Base-by-base conservation (phyloP, 2,113 vertebrate genomes). In the Drymodes brunneopygia region DNA sequence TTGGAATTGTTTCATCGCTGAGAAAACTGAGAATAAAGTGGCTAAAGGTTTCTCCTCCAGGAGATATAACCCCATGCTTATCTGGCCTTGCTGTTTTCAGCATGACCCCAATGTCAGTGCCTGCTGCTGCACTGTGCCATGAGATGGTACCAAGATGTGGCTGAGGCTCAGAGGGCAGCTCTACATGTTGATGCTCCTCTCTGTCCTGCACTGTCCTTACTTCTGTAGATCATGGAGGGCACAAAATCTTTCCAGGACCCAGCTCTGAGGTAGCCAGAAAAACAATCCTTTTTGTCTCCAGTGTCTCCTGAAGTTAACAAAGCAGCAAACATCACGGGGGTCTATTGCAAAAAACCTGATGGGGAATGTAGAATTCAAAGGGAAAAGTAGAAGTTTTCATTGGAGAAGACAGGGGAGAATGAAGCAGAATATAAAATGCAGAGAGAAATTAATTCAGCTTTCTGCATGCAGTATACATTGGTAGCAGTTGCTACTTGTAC, bases 61-160 rank as follows among this genome's bases (percentile, higher is more conserved):
- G 28, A 27, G 3, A 3, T 2, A 1, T 27, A 50, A 42, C 8
- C 10, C 17, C 4, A 3, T 9, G 31, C 15, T 36, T 27, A 24
- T 29, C 22, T 33, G 67, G 48, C 15, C 28, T 33, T 36, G 38
- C 4, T n/a, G 31, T 50, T 45, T 64, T 36, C 69, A 69, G 24
- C 20, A 15, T 2, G 7, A 36, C 17, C n/a, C 40, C 27, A 4
- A 11, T 38, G 60, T 36, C 31, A 35, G n/a, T 0, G 1, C 71
- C 29, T 23, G 9, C 57, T 86, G 48, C 51, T 74, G 73, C 48
- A 12, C 62, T 7, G 2, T 11, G 27, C 25, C 60, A 5, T 25
- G n/a, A 85, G n/a, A 21, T 7, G 33, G 15, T 13, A 29, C 18
- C 18, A 31, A 53, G 40, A 10, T 11, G 21, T 17, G 29, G 8